These are phyloP conservation scores for Umimayanthus chanpuru DNA, from an alignment of 92 coral and sea anemone species.

Conservation along the genomic window DNA sequence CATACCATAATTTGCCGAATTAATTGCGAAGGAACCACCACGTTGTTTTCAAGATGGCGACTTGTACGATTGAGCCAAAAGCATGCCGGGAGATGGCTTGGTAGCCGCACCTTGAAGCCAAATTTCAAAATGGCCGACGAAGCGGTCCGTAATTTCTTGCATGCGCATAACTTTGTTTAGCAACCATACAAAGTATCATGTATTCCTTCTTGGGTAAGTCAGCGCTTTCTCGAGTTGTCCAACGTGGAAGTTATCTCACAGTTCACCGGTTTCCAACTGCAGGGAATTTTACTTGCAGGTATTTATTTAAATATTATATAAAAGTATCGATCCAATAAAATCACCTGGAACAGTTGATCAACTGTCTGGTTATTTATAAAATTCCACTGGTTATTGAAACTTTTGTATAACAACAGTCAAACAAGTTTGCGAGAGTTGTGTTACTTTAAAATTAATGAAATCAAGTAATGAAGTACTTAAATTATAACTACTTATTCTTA, in stretches of 20 bases:
- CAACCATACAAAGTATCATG: not conserved
- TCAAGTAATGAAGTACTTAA: too few species aligned
- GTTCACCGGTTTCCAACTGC: not conserved
- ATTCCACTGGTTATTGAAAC: not conserved
- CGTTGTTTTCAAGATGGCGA: slow-evolving; percentile 43
- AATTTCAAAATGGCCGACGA: not conserved
- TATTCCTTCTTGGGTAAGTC: not conserved
- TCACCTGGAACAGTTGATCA: not conserved
- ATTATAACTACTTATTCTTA: too few species aligned
- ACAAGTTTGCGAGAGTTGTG: too few species aligned
- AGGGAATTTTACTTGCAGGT: not conserved
- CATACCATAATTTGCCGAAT: slow-evolving; percentile 22
- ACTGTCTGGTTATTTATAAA: not conserved
- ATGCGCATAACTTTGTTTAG: not conserved
- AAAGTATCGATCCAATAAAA: too few species aligned
- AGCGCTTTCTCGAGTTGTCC: not conserved
- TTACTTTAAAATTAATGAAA: too few species aligned
- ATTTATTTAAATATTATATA: too few species aligned
- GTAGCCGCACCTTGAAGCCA: slow-evolving; percentile 2
- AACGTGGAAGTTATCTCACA: not conserved
- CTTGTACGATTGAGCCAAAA: slow-evolving; percentile 3
- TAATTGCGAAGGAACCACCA: not conserved
- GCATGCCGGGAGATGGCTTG: slow-evolving; percentile 48
- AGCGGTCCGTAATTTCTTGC: not conserved
- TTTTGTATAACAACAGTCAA: too few species aligned